A percentile compares a stretch with the other conserved stretches of the same genome.
Evolutionary conservation across 30 jellyfish, hydroid and myxozoan genomes (phyloP).

Genomic region (Pelagia noctiluca): DNA sequence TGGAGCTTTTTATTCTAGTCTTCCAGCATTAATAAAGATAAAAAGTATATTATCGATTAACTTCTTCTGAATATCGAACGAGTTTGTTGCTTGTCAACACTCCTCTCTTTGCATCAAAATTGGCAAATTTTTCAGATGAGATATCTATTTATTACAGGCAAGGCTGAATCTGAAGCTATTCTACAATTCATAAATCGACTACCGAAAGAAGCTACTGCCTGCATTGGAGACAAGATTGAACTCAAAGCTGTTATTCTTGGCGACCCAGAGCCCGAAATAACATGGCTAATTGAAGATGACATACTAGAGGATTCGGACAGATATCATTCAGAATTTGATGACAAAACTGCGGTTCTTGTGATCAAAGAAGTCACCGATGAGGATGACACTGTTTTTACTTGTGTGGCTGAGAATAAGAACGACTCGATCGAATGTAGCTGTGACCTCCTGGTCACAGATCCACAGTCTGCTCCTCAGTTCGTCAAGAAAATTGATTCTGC

Average conservation of each 20-base stretch:
- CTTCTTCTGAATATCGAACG: too few species aligned
- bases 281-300: conserved; percentile 81
- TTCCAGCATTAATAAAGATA: too few species aligned
- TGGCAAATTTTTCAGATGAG: background rate
- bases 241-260: conserved; percentile 72
- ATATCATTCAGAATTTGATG: conserved; percentile 31
- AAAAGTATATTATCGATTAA: too few species aligned
- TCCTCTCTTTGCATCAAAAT: background rate
- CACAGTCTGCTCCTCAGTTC: conserved; percentile 77
- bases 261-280: conserved; percentile 79
- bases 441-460: conserved; percentile 61
- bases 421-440: conserved; percentile 70
- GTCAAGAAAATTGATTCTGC: conserved; percentile 67
- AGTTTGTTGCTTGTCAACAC: too few species aligned
- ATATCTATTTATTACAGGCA: conserved; percentile 11
- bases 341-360: conserved; percentile 48
- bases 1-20: too few species aligned
- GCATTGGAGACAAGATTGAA: conserved; percentile 64
- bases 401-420: conserved; percentile 72
- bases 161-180: conserved; percentile 15
- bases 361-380: conserved; percentile 49
- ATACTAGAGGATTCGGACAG: conserved; percentile 48
- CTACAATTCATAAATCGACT: conserved; percentile 60
- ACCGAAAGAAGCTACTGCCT: conserved; percentile 61
- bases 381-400: conserved; percentile 85